A percentile compares a stretch with the other conserved stretches of the same genome.
Evolutionary conservation across 2,113 vertebrate genomes (phyloP).

Genomic region (Poeciliopsis occidentalis): DNA sequence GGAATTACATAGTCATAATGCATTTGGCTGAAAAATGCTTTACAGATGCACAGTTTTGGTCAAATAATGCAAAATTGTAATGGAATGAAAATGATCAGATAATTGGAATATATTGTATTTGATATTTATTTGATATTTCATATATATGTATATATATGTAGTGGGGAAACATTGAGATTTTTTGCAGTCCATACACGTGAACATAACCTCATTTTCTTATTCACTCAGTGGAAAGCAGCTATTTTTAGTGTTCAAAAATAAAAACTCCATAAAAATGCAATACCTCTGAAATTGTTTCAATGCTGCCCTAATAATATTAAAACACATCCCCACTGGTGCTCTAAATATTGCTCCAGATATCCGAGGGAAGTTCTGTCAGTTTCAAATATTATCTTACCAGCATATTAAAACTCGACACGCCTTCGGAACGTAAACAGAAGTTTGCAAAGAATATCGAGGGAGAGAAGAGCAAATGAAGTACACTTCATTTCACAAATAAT

Average conservation of each 20-base stretch:
- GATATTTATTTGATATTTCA: not conserved
- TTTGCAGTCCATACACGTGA: not conserved
- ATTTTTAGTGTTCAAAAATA: not conserved
- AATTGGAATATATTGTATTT: not conserved
- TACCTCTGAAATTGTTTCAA: not conserved
- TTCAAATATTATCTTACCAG: not conserved
- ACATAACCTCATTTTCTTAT: not conserved
- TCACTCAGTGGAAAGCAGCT: not conserved
- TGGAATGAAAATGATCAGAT: too few species aligned
- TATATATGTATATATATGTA: too few species aligned
- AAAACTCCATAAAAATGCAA: not conserved
- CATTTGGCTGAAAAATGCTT: not conserved
- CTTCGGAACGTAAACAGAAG: not conserved
- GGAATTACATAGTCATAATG: not conserved
- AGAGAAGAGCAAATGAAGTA: not conserved
- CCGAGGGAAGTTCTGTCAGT: not conserved
- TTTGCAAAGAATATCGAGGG: not conserved
- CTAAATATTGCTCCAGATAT: slow-evolving; percentile 6
- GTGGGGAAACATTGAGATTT: not conserved
- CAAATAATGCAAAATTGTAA: not conserved
- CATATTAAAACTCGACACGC: not conserved
- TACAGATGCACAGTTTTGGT: not conserved
- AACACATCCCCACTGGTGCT: slow-evolving; percentile 3
- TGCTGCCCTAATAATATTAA: slow-evolving; percentile 8
- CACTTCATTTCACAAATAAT: not conserved